Conservation (phyloP, 2,888 invertebrate genomes). For the Theretra japonica region DNA sequence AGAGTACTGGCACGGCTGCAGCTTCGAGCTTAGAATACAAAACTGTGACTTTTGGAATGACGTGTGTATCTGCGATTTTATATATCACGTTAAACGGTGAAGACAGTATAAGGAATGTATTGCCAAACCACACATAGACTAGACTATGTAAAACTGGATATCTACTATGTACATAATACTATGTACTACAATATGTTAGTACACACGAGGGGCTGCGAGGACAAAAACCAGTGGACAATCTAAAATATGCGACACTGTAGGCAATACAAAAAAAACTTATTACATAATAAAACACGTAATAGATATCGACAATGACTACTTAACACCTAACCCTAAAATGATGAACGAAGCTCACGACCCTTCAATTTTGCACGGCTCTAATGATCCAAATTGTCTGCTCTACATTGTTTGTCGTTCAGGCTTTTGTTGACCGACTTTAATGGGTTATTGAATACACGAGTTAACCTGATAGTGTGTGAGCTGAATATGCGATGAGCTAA, state of each 20-base stretch:
- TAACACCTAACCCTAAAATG: constrained; percentile 32
- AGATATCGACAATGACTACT: not conserved
- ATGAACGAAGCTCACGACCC: constrained; percentile 33
- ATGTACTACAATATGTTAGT: too few species aligned
- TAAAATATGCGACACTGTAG: not conserved
- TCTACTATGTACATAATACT: too few species aligned
- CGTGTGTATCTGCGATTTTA: too few species aligned
- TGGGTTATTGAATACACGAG: constrained; percentile 27
- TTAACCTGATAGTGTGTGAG: constrained; percentile 5
- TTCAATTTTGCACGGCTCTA: constrained; percentile 28
- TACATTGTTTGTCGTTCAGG: constrained; percentile 27
- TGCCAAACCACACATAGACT: too few species aligned
- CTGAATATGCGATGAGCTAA: not conserved
- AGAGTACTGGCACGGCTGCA: not conserved
- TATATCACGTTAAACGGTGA: too few species aligned
- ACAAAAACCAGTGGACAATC: not conserved
- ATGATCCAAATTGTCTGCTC: constrained; percentile 30
- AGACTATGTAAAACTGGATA: too few species aligned
- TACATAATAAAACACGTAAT: not conserved
- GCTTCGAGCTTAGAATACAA: not conserved
- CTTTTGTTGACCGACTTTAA: constrained; percentile 13
- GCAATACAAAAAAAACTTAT: not conserved
- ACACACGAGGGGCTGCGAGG: too few species aligned
- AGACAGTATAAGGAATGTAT: too few species aligned
- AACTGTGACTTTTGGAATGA: not conserved